Percentiles rank a stretch among this genome's conserved stretches.
Conservation (phyloP, 2,113 vertebrate genomes). For the Xiphophorus couchianus region DNA sequence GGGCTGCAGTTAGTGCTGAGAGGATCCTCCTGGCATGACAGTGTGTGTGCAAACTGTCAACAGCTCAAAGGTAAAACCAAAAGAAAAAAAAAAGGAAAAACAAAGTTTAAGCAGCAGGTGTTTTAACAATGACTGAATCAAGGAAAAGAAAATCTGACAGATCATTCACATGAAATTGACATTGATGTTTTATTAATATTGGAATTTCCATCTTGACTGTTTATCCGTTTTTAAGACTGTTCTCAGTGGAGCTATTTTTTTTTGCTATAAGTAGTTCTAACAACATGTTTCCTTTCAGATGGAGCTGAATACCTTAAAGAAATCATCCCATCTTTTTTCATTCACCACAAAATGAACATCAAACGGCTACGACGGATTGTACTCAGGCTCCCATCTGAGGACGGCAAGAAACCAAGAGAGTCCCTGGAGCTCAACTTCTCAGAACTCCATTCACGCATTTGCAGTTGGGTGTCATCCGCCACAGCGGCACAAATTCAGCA, state of each 20-base stretch:
- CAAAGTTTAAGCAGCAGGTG: neutral
- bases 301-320: slow-evolving; percentile 34
- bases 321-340: slow-evolving; percentile 49
- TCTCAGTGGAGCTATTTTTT: neutral
- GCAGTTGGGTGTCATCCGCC: neutral
- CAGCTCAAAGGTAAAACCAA: slow-evolving; percentile 6
- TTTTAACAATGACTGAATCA: neutral
- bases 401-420: accelerated
- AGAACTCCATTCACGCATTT: accelerated
- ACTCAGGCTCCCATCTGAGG: neutral
- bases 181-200: neutral
- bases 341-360: neutral
- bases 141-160: neutral
- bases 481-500: neutral
- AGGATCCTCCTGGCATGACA: slow-evolving; percentile 67
- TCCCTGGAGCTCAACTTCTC: accelerated
- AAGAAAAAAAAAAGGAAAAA: too few relatives aligned
- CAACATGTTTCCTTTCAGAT: slow-evolving; percentile 11
- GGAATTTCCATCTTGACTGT: too few relatives aligned
- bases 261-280: accelerated
- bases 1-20: slow-evolving; percentile 40
- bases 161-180: neutral
- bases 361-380: slow-evolving; percentile 27
- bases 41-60: slow-evolving; percentile 53
- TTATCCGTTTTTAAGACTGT: neutral